phyloP scores from a whole-genome alignment of 64 coral and sea anemone genomes.

The Cladopsammia gracilis region DNA sequence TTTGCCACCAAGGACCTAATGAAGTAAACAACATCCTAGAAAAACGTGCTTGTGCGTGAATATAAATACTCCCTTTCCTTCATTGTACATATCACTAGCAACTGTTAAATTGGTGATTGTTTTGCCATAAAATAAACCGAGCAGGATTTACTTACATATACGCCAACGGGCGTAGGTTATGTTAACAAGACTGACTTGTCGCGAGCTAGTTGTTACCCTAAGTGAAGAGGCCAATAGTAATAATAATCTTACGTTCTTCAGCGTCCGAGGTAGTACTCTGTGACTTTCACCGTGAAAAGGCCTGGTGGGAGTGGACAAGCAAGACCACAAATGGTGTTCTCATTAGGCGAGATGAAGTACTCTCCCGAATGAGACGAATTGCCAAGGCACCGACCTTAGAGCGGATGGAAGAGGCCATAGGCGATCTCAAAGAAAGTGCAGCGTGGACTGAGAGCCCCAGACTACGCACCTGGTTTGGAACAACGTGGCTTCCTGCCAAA shows the following conservation, averaged over 20 bases:
- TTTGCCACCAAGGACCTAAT: too few species aligned
- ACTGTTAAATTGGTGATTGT: too few species aligned
- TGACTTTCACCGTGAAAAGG: constrained; percentile 68
- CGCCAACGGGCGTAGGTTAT: too few species aligned
- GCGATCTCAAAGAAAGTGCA: constrained; percentile 1
- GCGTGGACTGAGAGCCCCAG: constrained; percentile 46
- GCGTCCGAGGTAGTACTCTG: constrained; percentile 38
- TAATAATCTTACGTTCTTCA: not conserved
- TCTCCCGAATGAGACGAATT: constrained; percentile 27
- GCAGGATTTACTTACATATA: too few species aligned
- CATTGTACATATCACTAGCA: too few species aligned
- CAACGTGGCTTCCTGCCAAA: constrained; percentile 40
- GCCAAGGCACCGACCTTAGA: constrained; percentile 35
- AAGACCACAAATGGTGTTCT: constrained; percentile 41
- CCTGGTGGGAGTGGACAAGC: constrained; percentile 59
- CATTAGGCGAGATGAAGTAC: not conserved
- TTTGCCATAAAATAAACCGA: too few species aligned
- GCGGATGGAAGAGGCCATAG: not conserved
- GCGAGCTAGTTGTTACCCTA: too few species aligned
- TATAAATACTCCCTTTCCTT: too few species aligned
- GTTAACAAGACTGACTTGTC: too few species aligned
- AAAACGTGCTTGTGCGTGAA: too few species aligned
- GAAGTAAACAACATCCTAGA: too few species aligned
- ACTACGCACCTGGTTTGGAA: constrained; percentile 60
- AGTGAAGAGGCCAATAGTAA: too few species aligned